These are phyloP conservation scores for Agonum fuliginosum DNA, from an alignment of 2,888 invertebrate genomes.

Conservation along the genomic window DNA sequence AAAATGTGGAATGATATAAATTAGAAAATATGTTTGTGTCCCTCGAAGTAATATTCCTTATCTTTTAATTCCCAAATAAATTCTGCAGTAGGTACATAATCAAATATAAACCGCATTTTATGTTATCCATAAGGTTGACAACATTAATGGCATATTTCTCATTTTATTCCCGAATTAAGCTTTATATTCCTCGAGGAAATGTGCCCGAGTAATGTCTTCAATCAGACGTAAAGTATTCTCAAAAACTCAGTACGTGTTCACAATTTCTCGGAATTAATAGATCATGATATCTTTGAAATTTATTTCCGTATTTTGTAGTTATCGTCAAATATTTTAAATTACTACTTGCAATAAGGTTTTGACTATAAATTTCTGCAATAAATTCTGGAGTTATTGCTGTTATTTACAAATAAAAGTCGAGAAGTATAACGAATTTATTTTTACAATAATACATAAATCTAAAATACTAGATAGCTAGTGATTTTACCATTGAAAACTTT, in stretches of 20 bases:
- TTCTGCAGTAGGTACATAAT: conserved; percentile 49
- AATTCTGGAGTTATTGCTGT: not conserved
- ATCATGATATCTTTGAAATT: conserved; percentile 33
- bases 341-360: too few species aligned
- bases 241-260: not conserved
- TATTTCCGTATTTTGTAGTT: not conserved
- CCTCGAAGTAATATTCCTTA: conserved; percentile 18
- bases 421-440: too few species aligned
- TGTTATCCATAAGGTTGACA: conserved; percentile 40
- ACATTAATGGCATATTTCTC: conserved; percentile 48
- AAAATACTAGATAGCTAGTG: too few species aligned
- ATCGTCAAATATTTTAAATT: not conserved
- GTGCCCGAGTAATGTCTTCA: conserved; percentile 25
- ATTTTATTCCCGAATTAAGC: conserved; percentile 45
- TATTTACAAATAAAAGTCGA: too few species aligned
- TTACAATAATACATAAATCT: too few species aligned
- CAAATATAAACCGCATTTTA: conserved; percentile 53
- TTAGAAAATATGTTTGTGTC: conserved; percentile 50
- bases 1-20: conserved; percentile 47
- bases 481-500: too few species aligned
- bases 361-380: not conserved
- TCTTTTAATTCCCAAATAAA: conserved; percentile 54
- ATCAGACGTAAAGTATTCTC: conserved; percentile 41
- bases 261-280: conserved; percentile 34
- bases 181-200: conserved; percentile 10